Conservation (phyloP, 2,797 vertebrate genomes). For the Triplophysa bombifrons region DNA sequence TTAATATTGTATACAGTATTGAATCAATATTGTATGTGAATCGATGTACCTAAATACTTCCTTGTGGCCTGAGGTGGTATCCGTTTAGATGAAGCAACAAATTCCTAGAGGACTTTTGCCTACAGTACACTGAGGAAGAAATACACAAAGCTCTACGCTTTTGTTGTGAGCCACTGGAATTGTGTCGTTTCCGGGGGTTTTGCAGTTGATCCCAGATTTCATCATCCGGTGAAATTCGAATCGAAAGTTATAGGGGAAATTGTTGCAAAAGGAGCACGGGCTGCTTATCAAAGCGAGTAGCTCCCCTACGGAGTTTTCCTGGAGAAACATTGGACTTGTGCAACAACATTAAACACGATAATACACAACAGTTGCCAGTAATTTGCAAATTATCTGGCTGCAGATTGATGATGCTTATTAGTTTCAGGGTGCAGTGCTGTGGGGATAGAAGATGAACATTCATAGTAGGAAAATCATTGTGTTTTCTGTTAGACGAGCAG, state of each 20-base stretch:
- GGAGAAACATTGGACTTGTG: conserved; percentile 60
- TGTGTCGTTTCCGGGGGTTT: conserved; percentile 48
- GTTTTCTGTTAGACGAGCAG: conserved; percentile 10
- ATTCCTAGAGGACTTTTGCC: background rate
- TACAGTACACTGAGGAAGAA: conserved; percentile 19
- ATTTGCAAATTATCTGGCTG: conserved; percentile 43
- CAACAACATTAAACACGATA: conserved; percentile 43
- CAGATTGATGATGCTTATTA: conserved; percentile 42
- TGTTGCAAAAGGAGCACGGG: conserved; percentile 59
- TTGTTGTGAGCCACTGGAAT: conserved; percentile 21
- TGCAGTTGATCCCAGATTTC: conserved; percentile 55
- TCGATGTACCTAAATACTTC: conserved; percentile 28
- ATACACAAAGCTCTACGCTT: background rate
- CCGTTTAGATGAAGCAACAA: background rate
- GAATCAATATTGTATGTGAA: background rate
- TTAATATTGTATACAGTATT: background rate
- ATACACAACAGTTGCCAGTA: conserved; percentile 42
- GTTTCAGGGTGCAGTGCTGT: conserved; percentile 26
- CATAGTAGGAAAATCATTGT: conserved; percentile 1
- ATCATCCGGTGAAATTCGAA: conserved; percentile 60
- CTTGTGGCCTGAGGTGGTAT: background rate
- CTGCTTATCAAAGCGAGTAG: conserved; percentile 39
- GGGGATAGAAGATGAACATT: conserved; percentile 27
- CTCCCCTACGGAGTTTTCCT: conserved; percentile 37
- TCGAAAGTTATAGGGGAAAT: conserved; percentile 62